Base-by-base conservation (phyloP, 2,888 invertebrate genomes). In the Erynnis tages region DNA sequence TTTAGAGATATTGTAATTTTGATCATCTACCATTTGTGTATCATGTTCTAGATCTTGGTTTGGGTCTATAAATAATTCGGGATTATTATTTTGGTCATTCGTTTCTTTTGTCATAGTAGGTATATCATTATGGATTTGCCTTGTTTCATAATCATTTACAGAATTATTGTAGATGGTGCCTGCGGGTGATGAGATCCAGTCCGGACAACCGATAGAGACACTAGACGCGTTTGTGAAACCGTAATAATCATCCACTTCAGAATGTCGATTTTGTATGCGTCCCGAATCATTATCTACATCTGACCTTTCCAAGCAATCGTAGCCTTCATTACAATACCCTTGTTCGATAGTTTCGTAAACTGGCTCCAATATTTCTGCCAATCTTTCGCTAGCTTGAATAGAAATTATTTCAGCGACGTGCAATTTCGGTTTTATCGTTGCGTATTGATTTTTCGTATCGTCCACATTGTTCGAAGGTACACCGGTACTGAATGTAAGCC, bases 391-490 rank as follows among this genome's bases (percentile, higher is more conserved):
- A 1, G 82, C 76, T 68, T 84, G 83, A 66, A 89, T 82, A 0
- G 89, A 87, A 63, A 86, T 82, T 40, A 87, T 85, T 76, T 88
- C 88, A 23, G 89, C 89, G 4, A 83, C 86, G 53, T 88, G 87
- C 45, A 85, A 52, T 53, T 80, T 82, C 0, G 82, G 79, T 60
- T 65, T 65, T 57, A 78, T 71, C 5, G 66, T 65, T 10, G 69
- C 65, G 46, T 78, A 74, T 41, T 74, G 64, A 19, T 76, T 69
- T 56, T 81, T 80, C 1, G 57, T 14, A 1, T 71, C 68, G 2
- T 74, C 73, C 1, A 55, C 56, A 16, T 55, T 62, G n/a, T 69
- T 61, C 0, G 77, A 63, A 10, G 76, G 73, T 10, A 89, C 13
- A 3, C 63, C 79, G 0, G 90, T 89, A 54, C 79, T 82, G 60